Evolutionary conservation across 2,888 invertebrate genomes (phyloP).

Genomic region (Hesperia comma): DNA sequence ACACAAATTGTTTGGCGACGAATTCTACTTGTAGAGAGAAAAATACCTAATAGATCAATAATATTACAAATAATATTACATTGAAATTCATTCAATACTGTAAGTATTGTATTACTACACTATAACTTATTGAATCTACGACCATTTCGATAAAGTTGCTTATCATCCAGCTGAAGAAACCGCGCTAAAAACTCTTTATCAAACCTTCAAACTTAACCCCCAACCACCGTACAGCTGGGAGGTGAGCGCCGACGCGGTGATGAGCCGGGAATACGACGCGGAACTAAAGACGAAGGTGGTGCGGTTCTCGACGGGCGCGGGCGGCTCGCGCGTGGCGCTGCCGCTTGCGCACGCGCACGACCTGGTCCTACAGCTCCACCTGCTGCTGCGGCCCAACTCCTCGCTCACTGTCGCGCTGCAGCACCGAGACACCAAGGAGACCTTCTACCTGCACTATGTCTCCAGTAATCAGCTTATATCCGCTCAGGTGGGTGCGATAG

Average conservation of each 20-base stretch:
- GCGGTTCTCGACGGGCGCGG: slow-evolving; percentile 89
- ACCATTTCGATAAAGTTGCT: no score
- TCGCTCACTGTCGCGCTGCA: slow-evolving; percentile 91
- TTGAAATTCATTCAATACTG: no score
- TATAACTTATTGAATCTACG: no score
- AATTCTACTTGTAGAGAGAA: no score
- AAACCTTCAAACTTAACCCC: no score
- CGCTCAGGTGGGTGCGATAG: slow-evolving; percentile 81
- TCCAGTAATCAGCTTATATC: slow-evolving; percentile 89
- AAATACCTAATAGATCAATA: no score
- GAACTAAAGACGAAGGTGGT: slow-evolving; percentile 85
- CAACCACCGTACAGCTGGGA: slow-evolving; percentile 84
- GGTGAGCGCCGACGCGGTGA: slow-evolving; percentile 87
- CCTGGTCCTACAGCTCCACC: slow-evolving; percentile 89
- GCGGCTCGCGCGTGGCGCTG: slow-evolving; percentile 87
- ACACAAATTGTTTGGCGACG: no score
- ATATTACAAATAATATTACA: no score
- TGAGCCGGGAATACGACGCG: slow-evolving; percentile 85
- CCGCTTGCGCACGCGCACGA: slow-evolving; percentile 83
- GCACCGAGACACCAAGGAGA: slow-evolving; percentile 89
- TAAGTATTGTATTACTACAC: no score
- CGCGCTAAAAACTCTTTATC: no score
- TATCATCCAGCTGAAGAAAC: no score
- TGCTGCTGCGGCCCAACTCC: slow-evolving; percentile 90
- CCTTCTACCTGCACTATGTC: slow-evolving; percentile 92